phyloP scores from a whole-genome alignment of 2,797 vertebrate species.

The Darevskia mixta region DNA sequence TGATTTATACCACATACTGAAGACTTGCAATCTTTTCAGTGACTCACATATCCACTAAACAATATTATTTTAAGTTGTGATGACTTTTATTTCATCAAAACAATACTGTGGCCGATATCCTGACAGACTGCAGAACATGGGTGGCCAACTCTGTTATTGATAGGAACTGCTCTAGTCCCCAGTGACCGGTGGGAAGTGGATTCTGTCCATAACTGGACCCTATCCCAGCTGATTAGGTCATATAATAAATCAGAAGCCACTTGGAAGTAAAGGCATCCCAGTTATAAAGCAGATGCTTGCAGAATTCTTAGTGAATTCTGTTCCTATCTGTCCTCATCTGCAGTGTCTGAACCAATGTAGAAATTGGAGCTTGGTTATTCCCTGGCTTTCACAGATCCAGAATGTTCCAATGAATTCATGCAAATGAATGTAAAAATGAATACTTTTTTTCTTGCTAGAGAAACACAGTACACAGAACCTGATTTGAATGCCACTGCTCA shows the following conservation, averaged over 20 bases:
- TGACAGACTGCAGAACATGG: not conserved
- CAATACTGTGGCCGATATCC: not conserved
- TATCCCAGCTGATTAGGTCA: not conserved
- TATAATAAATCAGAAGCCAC: not conserved
- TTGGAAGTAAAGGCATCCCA: not conserved
- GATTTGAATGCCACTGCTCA: not conserved
- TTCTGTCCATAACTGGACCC: not conserved
- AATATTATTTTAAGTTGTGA: not conserved
- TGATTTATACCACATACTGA: slow-evolving; percentile 1
- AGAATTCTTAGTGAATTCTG: not conserved
- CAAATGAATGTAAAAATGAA: not conserved
- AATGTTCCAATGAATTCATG: not conserved
- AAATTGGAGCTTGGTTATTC: not conserved
- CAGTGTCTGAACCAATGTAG: not conserved
- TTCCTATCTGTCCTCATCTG: not conserved
- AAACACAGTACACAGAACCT: not conserved
- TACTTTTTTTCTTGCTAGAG: not conserved
- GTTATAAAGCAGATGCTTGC: not conserved
- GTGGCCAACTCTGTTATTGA: not conserved
- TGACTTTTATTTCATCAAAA: not conserved
- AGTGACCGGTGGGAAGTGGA: not conserved
- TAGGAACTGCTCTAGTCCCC: not conserved
- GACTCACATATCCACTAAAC: not conserved
- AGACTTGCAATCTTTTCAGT: not conserved
- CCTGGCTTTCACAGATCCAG: too few relatives aligned